These are phyloP conservation scores for Pinna nobilis DNA, from an alignment of 1,140 invertebrate species.

Conservation along the genomic window DNA sequence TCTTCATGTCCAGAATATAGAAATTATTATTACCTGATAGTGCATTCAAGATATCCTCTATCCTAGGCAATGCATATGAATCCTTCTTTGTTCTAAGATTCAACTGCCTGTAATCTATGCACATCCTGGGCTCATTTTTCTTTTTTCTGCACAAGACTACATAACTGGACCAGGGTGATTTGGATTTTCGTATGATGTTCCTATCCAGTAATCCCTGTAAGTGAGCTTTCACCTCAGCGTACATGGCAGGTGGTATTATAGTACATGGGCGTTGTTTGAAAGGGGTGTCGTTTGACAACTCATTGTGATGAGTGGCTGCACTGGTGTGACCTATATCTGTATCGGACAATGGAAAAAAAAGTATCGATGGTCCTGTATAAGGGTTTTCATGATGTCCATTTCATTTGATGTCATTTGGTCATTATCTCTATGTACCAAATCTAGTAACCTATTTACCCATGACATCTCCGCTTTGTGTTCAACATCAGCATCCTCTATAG, in stretches of 20 bases:
- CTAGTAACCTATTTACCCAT: no score
- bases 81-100: neutral
- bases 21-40: constrained; percentile 9
- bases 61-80: neutral
- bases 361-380: neutral
- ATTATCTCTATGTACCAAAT: neutral
- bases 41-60: neutral
- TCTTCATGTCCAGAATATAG: neutral
- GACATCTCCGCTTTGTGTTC: neutral
- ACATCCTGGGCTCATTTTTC: neutral
- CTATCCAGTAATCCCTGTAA: constrained; percentile 9
- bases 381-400: neutral
- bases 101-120: neutral
- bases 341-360: constrained; percentile 11
- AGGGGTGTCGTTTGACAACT: neutral
- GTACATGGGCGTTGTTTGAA: constrained; percentile 15
- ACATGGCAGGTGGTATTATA: constrained; percentile 17
- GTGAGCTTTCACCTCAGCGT: constrained; percentile 16
- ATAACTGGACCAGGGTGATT: constrained; percentile 13
- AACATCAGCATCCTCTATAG: no score
- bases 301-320: constrained; percentile 6
- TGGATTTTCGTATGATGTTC: constrained; percentile 22
- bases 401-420: neutral
- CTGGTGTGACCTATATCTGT: constrained; percentile 23
- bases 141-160: constrained; percentile 17